These are phyloP conservation scores for Semotilus atromaculatus DNA, from an alignment of 2,797 vertebrate genomes.

Conservation along the genomic window DNA sequence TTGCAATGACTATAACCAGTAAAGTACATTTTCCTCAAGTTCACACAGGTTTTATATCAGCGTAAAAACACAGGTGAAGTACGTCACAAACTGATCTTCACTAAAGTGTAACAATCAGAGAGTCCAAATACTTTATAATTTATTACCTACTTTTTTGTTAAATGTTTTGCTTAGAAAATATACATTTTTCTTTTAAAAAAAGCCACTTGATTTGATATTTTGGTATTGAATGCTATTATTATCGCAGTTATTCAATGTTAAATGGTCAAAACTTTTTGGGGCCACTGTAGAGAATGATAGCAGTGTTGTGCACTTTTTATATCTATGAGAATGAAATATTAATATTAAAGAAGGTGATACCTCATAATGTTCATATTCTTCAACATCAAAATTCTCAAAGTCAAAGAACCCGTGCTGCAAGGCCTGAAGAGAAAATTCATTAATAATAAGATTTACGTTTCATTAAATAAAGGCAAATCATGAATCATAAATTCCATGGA, in stretches of 20 bases:
- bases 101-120: neutral
- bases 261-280: neutral
- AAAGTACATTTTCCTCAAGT: neutral
- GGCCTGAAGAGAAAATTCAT: slow-evolving; percentile 74
- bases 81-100: neutral
- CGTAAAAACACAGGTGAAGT: neutral
- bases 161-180: neutral
- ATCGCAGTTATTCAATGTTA: neutral
- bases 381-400: slow-evolving; percentile 90
- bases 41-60: neutral
- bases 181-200: neutral
- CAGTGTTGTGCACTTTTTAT: neutral
- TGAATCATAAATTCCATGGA: neutral
- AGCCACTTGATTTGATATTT: neutral
- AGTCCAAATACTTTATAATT: neutral
- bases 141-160: neutral
- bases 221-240: neutral
- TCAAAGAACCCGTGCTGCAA: slow-evolving; percentile 89
- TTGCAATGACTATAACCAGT: neutral
- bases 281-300: neutral
- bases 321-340: neutral
- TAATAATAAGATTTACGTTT: slow-evolving; percentile 3
- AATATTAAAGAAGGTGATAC: slow-evolving; percentile 65
- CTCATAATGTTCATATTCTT: slow-evolving; percentile 96
- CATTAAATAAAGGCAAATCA: neutral